These are phyloP conservation scores for Scrobipalpa atriplicella DNA, from an alignment of 2,888 invertebrate species.

Conservation along the genomic window DNA sequence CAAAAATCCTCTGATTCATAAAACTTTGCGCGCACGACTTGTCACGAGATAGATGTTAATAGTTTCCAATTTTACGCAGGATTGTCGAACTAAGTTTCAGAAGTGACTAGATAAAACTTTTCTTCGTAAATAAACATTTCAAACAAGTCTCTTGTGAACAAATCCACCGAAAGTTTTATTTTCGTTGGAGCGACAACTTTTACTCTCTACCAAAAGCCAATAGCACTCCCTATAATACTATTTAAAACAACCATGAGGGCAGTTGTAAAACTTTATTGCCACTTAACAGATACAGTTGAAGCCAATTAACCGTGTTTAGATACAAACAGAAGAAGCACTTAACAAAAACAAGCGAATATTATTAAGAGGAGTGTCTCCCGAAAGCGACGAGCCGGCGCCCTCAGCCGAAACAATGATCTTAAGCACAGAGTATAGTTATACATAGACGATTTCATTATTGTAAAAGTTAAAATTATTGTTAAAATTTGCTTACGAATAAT, in stretches of 20 bases:
- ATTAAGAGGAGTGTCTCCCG: slow-evolving; percentile 62
- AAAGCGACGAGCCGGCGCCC: slow-evolving; percentile 72
- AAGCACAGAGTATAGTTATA: slow-evolving; percentile 38
- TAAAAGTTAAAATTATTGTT: too few species aligned
- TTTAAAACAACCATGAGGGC: slow-evolving; percentile 21
- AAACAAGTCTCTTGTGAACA: background rate
- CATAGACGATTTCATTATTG: background rate
- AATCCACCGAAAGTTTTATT: slow-evolving; percentile 1
- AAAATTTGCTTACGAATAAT: too few species aligned
- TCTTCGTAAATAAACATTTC: background rate
- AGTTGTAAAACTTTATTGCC: slow-evolving; percentile 45
- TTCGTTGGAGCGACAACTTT: background rate
- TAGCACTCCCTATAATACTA: slow-evolving; percentile 14
- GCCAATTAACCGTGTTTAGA: slow-evolving; percentile 63
- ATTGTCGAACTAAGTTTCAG: background rate
- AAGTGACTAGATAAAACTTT: background rate
- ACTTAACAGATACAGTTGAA: slow-evolving; percentile 48
- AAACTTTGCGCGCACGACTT: slow-evolving; percentile 11
- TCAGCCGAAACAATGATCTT: slow-evolving; percentile 73
- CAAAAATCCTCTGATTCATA: slow-evolving; percentile 34
- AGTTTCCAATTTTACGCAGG: slow-evolving; percentile 12
- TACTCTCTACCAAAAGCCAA: background rate
- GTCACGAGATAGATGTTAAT: slow-evolving; percentile 7
- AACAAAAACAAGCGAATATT: slow-evolving; percentile 69
- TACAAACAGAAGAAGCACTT: slow-evolving; percentile 53